Percentiles rank a stretch among this genome's conserved stretches.
Evolutionary conservation across 2,113 vertebrate species (phyloP).

Genomic region (Pontoporia blainvillei): DNA sequence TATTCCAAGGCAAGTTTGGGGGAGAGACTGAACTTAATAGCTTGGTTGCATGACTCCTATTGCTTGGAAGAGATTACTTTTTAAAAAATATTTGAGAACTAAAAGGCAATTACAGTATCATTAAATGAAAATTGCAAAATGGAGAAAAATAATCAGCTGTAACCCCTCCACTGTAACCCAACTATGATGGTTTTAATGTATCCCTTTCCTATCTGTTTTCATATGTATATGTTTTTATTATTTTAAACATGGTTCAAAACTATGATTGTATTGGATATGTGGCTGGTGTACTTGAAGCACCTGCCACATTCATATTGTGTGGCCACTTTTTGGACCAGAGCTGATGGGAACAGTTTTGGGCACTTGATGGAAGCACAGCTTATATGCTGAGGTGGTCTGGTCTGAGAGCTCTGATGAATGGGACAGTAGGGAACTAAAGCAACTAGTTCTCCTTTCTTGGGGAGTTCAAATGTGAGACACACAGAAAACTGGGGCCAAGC

Average conservation of each 20-base stretch:
- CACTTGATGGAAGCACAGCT: neutral
- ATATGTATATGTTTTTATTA: neutral
- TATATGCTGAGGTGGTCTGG: neutral
- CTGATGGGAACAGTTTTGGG: neutral
- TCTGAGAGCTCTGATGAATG: neutral
- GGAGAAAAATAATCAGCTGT: neutral
- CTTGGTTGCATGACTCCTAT: neutral
- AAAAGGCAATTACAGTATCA: neutral
- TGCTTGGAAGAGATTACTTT: neutral
- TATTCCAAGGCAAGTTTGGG: neutral
- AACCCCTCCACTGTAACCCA: neutral
- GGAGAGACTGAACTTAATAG: neutral
- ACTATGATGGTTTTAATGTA: neutral
- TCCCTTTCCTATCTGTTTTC: neutral
- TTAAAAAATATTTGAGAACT: neutral
- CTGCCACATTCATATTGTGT: neutral
- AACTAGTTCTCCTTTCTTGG: neutral
- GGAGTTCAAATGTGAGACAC: neutral
- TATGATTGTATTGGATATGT: neutral
- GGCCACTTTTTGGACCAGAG: neutral
- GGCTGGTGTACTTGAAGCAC: neutral
- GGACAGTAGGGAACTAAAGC: neutral
- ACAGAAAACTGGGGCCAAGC: neutral
- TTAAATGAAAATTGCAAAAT: constrained; percentile 28
- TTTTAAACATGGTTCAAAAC: neutral